phyloP scores from a whole-genome alignment of 2,113 vertebrate genomes.

The Acrocephalus arundinaceus region DNA sequence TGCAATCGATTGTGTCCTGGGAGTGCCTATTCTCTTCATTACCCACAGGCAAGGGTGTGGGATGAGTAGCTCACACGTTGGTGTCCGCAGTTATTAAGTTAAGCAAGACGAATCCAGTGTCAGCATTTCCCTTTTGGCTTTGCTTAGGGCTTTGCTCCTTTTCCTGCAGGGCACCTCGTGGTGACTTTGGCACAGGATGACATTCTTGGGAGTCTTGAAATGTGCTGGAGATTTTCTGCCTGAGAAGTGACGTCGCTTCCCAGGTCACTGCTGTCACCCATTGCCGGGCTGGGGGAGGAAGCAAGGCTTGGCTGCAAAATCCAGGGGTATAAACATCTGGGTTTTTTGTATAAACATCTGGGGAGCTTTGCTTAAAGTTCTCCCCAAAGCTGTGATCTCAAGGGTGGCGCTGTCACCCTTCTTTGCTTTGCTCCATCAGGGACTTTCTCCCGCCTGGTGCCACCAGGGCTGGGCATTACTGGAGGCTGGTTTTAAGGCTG shows the following conservation, averaged over 20 bases:
- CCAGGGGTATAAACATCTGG: not conserved
- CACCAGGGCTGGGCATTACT: rapidly evolving
- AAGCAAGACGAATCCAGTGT: conserved; percentile 15
- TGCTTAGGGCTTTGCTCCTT: not conserved
- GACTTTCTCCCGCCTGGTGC: not conserved
- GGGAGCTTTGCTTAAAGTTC: not conserved
- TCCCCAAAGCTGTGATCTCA: not conserved
- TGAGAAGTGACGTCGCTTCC: rapidly evolving
- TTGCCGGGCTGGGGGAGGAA: not conserved
- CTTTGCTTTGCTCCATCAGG: not conserved
- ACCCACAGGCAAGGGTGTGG: not conserved
- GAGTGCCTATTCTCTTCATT: conserved; percentile 51
- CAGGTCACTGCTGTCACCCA: not conserved
- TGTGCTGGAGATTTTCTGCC: not conserved
- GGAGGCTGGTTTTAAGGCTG: not conserved
- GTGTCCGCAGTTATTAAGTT: conserved; percentile 51
- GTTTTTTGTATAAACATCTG: too few relatives aligned
- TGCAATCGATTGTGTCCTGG: not conserved
- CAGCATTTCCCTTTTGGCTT: conserved; percentile 26
- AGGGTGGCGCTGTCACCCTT: not conserved
- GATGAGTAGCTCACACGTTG: conserved; percentile 37
- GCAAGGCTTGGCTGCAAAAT: not conserved
- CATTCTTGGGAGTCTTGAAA: not conserved
- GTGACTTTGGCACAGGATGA: not conserved
- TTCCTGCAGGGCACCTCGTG: not conserved